phyloP scores from a whole-genome alignment of 1,140 invertebrate genomes.

The Trichomalopsis sarcophagae region DNA sequence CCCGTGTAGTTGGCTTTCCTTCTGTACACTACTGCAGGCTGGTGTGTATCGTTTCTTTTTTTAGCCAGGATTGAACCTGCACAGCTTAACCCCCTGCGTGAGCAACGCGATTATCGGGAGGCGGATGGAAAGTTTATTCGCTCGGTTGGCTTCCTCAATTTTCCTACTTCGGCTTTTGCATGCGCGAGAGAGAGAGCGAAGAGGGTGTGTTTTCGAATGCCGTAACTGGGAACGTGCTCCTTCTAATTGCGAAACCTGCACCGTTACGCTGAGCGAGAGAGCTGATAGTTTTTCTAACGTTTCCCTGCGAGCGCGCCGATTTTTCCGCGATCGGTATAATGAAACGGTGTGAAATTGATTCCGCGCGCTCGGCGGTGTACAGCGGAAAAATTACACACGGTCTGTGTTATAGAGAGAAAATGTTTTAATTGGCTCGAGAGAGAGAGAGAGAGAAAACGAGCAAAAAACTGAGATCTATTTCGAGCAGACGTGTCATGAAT shows the following conservation, averaged over 20 bases:
- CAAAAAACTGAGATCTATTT: conserved; percentile 44
- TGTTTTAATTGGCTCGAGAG: not conserved
- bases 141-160: conserved; percentile 7
- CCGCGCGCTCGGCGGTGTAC: no score
- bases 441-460: no score
- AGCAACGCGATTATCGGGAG: not conserved
- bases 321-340: not conserved
- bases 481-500: not conserved
- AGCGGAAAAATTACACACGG: no score
- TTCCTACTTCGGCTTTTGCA: not conserved
- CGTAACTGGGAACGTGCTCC: not conserved
- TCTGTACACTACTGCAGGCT: not conserved
- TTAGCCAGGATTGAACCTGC: not conserved
- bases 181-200: not conserved
- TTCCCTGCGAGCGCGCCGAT: not conserved
- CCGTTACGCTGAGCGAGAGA: not conserved
- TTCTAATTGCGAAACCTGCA: not conserved
- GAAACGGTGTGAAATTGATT: not conserved
- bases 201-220: conserved; percentile 6
- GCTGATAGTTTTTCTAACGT: not conserved
- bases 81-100: not conserved
- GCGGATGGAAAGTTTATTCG: conserved; percentile 13
- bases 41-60: no score
- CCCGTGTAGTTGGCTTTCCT: no score
- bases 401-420: not conserved